Base-by-base conservation (phyloP, 2,888 invertebrate species). In the Drosophila neotestacea region DNA sequence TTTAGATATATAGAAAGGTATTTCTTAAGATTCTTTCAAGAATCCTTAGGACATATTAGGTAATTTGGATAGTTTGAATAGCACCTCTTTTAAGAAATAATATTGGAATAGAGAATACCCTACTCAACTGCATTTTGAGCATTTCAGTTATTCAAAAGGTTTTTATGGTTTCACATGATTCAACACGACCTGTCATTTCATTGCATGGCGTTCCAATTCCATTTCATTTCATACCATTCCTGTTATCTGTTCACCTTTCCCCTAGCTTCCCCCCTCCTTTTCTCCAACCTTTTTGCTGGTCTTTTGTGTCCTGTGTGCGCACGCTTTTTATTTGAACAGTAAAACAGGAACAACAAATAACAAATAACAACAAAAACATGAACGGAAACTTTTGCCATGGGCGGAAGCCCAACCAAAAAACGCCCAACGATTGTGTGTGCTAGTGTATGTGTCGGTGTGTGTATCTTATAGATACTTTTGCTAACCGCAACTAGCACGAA, bases 401-500 rank as follows among this genome's bases (percentile, higher is more conserved):
- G 64, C 64, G 81, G 76, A 81, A 73, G 77, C 73, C 79, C 66
- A 54, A 85, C 70, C 59, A 74, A 74, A 63, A 70, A 55, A 46
- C 44, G 73, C 77, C 80, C 66, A 58, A 75, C 61, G 50, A 70
- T 68, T 41, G 22, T 41, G 16, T 67, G 55, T 46, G 39, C 16
- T 16, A 1, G 16, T 16, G 16, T 16, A 16, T 16, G 16, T 16
- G 62, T 58, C 46, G 46, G 58, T 46, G 48, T 63, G 50, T 71
- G 73, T 88, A 85, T 80, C 88, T 84, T 73, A 51, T 75, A 77
- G 84, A 88, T 88, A 84, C 83, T 59, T 84, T 87, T 67, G 64
- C 70, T 50, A 64, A 71, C 69, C 81, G 61, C 66, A 64, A 74
- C 50, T 66, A 61, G 76, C 83, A 85, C 72, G 79, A 65, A 72